Evolutionary conservation across 1,140 invertebrate species (phyloP), one percentile per base, ranked within the genome.

Genomic region (Melitaea cinxia): DNA sequence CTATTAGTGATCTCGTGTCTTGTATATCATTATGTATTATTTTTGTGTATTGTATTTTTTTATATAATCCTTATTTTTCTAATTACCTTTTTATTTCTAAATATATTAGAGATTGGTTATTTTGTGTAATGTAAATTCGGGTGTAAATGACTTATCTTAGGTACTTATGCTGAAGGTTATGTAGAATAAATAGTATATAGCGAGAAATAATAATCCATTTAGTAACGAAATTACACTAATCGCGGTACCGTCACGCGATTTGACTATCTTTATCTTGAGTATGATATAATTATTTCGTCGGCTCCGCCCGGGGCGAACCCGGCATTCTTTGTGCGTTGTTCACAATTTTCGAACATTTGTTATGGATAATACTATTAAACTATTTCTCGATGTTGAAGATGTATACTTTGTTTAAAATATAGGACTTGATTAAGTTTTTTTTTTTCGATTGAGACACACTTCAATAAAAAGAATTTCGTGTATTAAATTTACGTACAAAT

Each of bases 211-310:
- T 69, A 65, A 72, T 69, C 69, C 67, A 75, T 77, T 76, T 70
- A 68, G 71, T 81, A 80, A 82, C 82, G 50, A 87, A 88, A 88
- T 90, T 80, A 85, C 80, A 68, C 72, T 85, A 89, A 90, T 88
- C 73, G 75, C 58, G 57, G 55, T 23, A 21, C 65, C 65, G 81
- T 82, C 88, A 90, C 88, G 88, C 88, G 83, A 90, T 90, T 83
- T 75, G 77, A 78, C 84, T 88, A 88, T 90, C 85, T 86, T 80
- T 82, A 80, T 77, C 73, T 82, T 64, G 58, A 33, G 75, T 78
- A 70, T 79, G 76, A 82, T 86, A 85, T 85, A 87, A 88, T 78
- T 73, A 78, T 74, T 83, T 79, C 71, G 80, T 73, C 71, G 65
- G 72, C 58, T 65, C 64, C 59, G 82, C 80, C 72, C 68, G 65